Base-by-base conservation (phyloP, 2,113 vertebrate genomes). In the Willisornis vidua region DNA sequence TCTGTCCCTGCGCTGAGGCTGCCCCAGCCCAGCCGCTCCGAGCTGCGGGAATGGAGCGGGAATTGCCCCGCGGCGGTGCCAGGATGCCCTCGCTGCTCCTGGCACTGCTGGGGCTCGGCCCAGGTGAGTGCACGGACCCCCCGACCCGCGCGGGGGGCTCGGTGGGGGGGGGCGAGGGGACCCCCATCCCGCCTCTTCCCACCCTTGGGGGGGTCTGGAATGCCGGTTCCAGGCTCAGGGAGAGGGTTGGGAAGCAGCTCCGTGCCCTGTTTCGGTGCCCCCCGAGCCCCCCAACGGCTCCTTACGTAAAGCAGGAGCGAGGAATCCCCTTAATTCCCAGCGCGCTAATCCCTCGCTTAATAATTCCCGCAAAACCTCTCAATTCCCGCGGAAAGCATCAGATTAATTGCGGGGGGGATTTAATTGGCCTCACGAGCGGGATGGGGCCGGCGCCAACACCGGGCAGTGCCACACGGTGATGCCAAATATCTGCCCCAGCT, bases 241-340 rank as follows among this genome's bases (percentile, higher is more conserved):
- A 29, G 57, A 29, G 84, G 65, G 71, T 82, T 52, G 45, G 6
- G 55, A 80, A 54, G 14, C 4, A 7, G 20, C 20, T 31, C 31
- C 11, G 55, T 22, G 23, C 58, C n/a, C 4, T 1, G 4, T 17
- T 26, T 10, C 17, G 35, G 37, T 14, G 23, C 35, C 15, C 58
- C 58, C 57, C 13, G 5, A 37, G n/a, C 58, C 48, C 55, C 31
- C 29, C 10, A 48, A 52, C 46, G 3, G 59, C 67, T 72, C 75
- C 89, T 92, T 89, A 92, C 31, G 71, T 94, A 85, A 94, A 94
- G 33, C 48, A 3, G 55, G n/a, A 73, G 74, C 11, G 18, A 89
- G 89, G 93, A 61, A 85, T 94, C 80, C 75, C 89, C 85, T 29
- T 89, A 85, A 92, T 76, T 85, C 93, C 71, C 82, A 5, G 51